Evolutionary conservation across 2,797 vertebrate genomes (phyloP).

Genomic region (Acanthopagrus latus): DNA sequence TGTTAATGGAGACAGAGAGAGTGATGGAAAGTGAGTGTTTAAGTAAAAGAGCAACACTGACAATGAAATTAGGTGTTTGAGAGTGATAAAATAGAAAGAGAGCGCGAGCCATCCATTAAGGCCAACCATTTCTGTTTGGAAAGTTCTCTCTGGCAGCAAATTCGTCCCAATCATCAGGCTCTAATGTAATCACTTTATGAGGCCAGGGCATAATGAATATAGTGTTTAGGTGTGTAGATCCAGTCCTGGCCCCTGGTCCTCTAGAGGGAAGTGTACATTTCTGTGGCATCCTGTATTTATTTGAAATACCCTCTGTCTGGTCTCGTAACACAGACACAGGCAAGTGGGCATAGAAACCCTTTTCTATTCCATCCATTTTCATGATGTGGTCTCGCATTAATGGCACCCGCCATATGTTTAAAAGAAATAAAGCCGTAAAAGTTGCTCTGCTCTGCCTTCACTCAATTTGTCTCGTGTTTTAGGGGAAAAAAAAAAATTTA

Average conservation of each 20-base stretch:
- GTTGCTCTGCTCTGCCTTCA: constrained; percentile 69
- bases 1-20: constrained; percentile 50
- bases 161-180: constrained; percentile 80
- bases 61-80: constrained; percentile 77
- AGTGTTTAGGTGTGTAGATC: constrained; percentile 81
- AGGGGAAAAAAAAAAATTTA: not conserved
- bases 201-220: constrained; percentile 83
- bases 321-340: constrained; percentile 76
- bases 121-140: constrained; percentile 73
- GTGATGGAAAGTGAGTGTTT: constrained; percentile 58
- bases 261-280: constrained; percentile 83
- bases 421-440: constrained; percentile 73
- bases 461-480: constrained; percentile 69
- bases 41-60: constrained; percentile 51
- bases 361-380: constrained; percentile 79
- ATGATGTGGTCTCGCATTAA: constrained; percentile 77
- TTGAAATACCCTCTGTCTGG: constrained; percentile 85
- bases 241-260: constrained; percentile 68
- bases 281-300: constrained; percentile 87
- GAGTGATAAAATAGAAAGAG: constrained; percentile 73
- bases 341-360: constrained; percentile 80
- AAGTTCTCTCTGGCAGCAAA: constrained; percentile 79
- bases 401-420: constrained; percentile 67
- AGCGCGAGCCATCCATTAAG: constrained; percentile 71
- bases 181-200: constrained; percentile 82